Evolutionary conservation across 2,888 invertebrate species (phyloP), one percentile per base, ranked within the genome.

Genomic region (Uropetala carovei): DNA sequence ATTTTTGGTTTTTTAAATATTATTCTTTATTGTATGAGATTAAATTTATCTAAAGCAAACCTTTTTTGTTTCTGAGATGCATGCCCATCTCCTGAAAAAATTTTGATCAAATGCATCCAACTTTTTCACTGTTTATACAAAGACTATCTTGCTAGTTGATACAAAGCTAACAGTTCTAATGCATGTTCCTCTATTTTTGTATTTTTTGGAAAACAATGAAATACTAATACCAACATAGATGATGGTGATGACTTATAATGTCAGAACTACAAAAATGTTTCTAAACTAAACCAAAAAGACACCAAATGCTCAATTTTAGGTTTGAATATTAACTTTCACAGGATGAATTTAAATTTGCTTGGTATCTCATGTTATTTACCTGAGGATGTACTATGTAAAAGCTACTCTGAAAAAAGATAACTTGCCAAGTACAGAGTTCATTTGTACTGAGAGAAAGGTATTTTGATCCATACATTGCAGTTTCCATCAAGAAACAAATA

Each of bases 391-490:
- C 89, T 64, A 60, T 89, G 89, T 43, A 68, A 68, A 30, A 89
- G 43, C 68, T 89, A 89, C 43, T 64, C 16, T 56, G 68, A 89
- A 43, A 43, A 89, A 64, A 89, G 89, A 43, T 89, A 89, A 89
- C 68, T 43, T 60, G 60, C 89, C 89, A 89, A 89, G 89, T 89
- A 89, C 89, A 89, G 89, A 30, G 64, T 30, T 64, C 60, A 83
- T 89, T 89, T 89, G 89, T 89, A 89, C 89, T 89, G 89, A 89
- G 89, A 89, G 64, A 43, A 89, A 64, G 68, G 60, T 89, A 89
- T 68, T 89, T 68, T 64, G 89, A 89, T 56, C 89, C 89, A 89
- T 64, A 89, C 64, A 89, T 64, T 64, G 89, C 89, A 64, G 43
- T 89, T 43, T 89, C 64, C 89, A 89, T 30, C 56, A 43, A 64